Evolutionary conservation across 2,797 vertebrate species (phyloP).

Genomic region (Notolepis coatsorum): DNA sequence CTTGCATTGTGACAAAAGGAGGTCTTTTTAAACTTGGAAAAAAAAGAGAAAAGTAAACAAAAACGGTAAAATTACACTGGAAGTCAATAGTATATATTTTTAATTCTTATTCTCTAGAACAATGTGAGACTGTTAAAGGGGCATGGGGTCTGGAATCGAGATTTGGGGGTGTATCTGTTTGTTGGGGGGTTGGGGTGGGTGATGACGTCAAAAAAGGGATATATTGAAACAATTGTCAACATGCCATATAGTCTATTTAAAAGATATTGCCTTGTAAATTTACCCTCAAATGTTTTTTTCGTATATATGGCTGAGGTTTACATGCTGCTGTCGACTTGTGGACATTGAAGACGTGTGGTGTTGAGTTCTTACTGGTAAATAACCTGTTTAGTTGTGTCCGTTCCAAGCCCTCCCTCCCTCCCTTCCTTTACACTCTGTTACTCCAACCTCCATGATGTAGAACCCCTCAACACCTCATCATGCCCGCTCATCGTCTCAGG

Average conservation of each 20-base stretch:
- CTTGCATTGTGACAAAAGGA: constrained; percentile 63
- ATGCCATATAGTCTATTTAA: constrained; percentile 71
- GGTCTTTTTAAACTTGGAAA: constrained; percentile 76
- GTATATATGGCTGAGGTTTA: constrained; percentile 57
- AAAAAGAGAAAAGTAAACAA: constrained; percentile 23
- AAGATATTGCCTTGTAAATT: constrained; percentile 73
- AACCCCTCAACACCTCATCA: constrained; percentile 16
- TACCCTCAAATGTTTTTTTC: constrained; percentile 59
- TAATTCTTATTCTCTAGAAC: constrained; percentile 74
- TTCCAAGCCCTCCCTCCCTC: constrained; percentile 24
- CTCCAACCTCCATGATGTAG: constrained; percentile 41
- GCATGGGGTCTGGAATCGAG: constrained; percentile 56
- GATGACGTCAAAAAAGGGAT: constrained; percentile 56
- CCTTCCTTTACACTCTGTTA: constrained; percentile 40
- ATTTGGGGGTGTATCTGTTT: constrained; percentile 40
- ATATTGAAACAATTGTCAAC: constrained; percentile 56
- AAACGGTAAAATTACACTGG: constrained; percentile 76
- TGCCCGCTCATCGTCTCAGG: constrained; percentile 39
- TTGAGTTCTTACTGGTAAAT: constrained; percentile 58
- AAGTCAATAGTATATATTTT: constrained; percentile 83
- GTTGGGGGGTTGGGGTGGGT: constrained; percentile 33
- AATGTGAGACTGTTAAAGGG: constrained; percentile 78
- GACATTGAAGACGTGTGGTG: constrained; percentile 50
- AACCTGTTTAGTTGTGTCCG: constrained; percentile 48
- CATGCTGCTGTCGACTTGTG: constrained; percentile 72